Conservation (phyloP, 2,113 vertebrate genomes). For the Ageneiosus marmoratus region DNA sequence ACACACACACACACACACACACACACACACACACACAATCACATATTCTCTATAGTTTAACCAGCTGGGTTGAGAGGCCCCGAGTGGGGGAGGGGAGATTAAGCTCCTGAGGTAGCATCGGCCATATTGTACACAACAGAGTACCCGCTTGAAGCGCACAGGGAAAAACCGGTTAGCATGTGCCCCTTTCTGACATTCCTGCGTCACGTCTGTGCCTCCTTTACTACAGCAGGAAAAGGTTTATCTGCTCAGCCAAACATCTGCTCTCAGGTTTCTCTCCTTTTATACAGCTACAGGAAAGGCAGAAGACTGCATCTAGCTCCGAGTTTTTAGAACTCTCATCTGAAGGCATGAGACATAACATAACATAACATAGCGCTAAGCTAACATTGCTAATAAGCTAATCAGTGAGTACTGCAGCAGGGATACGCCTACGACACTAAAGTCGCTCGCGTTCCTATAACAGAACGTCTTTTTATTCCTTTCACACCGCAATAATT, state of each 20-base stretch:
- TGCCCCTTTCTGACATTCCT: not conserved
- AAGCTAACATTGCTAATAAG: too few species aligned
- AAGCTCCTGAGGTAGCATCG: constrained; percentile 11
- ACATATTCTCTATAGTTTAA: constrained; percentile 36
- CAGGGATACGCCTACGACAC: too few species aligned
- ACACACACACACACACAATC: constrained; percentile 20
- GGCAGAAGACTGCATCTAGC: too few species aligned
- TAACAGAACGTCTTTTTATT: too few species aligned
- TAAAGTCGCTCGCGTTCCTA: too few species aligned
- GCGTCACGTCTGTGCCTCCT: not conserved
- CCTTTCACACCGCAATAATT: too few species aligned
- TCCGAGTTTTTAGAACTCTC: too few species aligned
- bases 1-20: constrained; percentile 22
- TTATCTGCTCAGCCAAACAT: not conserved
- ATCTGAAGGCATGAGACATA: too few species aligned
- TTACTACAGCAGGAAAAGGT: not conserved
- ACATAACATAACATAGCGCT: too few species aligned
- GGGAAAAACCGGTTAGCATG: constrained; percentile 19
- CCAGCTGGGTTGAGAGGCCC: constrained; percentile 68
- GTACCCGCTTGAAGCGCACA: not conserved
- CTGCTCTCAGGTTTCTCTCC: too few species aligned
- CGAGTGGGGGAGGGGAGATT: constrained; percentile 39
- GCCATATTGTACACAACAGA: constrained; percentile 50
- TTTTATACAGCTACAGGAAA: too few species aligned
- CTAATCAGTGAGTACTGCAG: too few species aligned